These are phyloP conservation scores for Ladona fulva DNA, from an alignment of 1,140 invertebrate genomes.

Conservation along the genomic window DNA sequence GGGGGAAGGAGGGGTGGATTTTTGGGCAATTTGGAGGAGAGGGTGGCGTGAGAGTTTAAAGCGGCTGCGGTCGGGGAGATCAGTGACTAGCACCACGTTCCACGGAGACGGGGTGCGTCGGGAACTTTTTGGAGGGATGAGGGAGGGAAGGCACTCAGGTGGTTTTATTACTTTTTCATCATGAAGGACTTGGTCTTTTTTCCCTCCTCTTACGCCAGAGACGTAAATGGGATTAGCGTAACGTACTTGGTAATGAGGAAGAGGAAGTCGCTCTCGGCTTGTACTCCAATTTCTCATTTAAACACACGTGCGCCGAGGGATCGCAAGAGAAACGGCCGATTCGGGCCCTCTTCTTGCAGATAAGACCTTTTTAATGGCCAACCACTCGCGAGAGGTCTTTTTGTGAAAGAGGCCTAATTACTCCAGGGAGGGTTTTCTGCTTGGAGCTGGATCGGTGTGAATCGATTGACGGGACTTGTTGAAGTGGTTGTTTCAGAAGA, in stretches of 20 bases:
- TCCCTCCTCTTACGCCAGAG: too few relatives aligned
- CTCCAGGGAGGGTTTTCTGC: background rate
- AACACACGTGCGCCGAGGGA: too few relatives aligned
- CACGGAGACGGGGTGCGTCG: slow-evolving; percentile 1
- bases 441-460: background rate
- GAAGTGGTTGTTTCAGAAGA: background rate
- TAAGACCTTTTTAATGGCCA: too few relatives aligned
- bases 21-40: background rate
- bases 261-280: too few relatives aligned
- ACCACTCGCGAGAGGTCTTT: background rate
- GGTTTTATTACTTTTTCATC: background rate
- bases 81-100: slow-evolving; percentile 2
- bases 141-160: background rate
- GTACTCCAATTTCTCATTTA: too few relatives aligned
- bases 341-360: too few relatives aligned
- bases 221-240: too few relatives aligned
- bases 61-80: background rate
- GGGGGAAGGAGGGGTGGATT: background rate
- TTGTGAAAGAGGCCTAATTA: background rate
- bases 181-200: too few relatives aligned
- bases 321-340: too few relatives aligned
- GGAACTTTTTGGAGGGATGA: background rate
- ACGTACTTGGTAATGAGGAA: too few relatives aligned
- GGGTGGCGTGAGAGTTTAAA: background rate
- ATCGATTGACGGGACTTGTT: background rate